phyloP scores from a whole-genome alignment of 2,113 vertebrate genomes.

The Anguilla rostrata region DNA sequence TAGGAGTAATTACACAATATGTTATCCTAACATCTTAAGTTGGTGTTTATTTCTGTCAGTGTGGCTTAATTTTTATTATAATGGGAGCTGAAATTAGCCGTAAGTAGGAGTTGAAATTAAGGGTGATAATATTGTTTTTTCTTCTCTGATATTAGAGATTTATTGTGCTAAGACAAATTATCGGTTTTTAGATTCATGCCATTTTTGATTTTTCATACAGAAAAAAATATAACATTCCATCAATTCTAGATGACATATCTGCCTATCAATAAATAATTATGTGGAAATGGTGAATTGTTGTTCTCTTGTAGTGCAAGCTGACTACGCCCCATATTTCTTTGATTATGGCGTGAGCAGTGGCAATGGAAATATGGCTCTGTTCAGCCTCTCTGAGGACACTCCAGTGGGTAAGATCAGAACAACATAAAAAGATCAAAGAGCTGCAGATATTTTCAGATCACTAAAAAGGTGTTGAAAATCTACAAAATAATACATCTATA shows the following conservation, averaged over 20 bases:
- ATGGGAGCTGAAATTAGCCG: not conserved
- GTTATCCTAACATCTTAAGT: not conserved
- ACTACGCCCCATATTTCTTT: constrained; percentile 94
- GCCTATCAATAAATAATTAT: no score
- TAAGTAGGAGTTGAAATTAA: not conserved
- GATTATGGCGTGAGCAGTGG: constrained; percentile 84
- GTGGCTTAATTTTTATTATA: not conserved
- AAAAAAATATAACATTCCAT: no score
- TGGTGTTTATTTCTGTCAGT: constrained; percentile 1
- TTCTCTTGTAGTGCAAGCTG: constrained; percentile 69
- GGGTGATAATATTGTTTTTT: not conserved
- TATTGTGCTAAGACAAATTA: not conserved
- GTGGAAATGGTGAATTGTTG: not conserved
- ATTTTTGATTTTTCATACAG: not conserved
- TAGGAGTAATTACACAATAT: not conserved
- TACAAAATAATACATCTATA: not conserved
- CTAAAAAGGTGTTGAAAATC: not conserved
- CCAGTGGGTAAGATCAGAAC: constrained; percentile 77
- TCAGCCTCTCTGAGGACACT: constrained; percentile 91
- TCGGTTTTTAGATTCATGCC: not conserved
- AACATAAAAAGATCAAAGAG: not conserved
- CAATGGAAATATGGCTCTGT: constrained; percentile 90
- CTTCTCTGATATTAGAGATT: not conserved
- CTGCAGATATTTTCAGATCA: not conserved
- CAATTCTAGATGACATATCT: no score